These are phyloP conservation scores for Drosophila repletoides DNA, from an alignment of 1,140 invertebrate genomes.

Conservation along the genomic window DNA sequence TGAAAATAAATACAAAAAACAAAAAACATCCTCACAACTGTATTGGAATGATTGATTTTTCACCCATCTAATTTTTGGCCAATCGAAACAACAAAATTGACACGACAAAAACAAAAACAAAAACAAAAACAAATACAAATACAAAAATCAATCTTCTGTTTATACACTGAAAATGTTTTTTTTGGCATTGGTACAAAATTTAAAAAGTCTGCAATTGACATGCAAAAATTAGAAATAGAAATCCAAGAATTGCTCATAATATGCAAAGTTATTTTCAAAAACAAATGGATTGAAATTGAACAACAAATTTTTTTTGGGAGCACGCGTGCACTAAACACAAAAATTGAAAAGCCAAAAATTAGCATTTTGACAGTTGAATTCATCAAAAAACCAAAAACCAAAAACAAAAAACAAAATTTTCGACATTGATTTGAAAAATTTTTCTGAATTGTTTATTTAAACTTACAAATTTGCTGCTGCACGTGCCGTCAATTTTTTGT, in stretches of 20 bases:
- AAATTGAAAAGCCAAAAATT: conserved; percentile 21
- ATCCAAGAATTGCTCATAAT: conserved; percentile 51
- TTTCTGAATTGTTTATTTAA: conserved; percentile 48
- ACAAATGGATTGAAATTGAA: neutral
- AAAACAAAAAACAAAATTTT: neutral
- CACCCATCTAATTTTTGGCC: conserved; percentile 31
- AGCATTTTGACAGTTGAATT: conserved; percentile 20
- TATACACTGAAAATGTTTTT: conserved; percentile 64
- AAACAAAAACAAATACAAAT: conserved; percentile 23
- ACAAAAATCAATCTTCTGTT: no score
- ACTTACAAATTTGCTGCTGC: conserved; percentile 31
- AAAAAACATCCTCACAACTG: conserved; percentile 23
- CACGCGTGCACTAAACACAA: conserved; percentile 2
- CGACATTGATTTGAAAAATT: conserved; percentile 19
- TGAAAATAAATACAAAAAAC: neutral
- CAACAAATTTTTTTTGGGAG: neutral
- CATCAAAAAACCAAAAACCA: conserved; percentile 8
- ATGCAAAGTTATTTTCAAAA: conserved; percentile 51
- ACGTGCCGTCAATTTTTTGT: conserved; percentile 32
- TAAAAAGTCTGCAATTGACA: conserved; percentile 35
- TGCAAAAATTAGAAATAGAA: conserved; percentile 8
- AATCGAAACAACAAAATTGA: conserved; percentile 58
- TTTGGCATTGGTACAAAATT: conserved; percentile 62
- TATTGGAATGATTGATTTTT: conserved; percentile 54
- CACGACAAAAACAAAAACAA: conserved; percentile 7